Evolutionary conservation across 2,888 invertebrate species (phyloP), one percentile per base, ranked within the genome.

Genomic region (Tridacna crocea): DNA sequence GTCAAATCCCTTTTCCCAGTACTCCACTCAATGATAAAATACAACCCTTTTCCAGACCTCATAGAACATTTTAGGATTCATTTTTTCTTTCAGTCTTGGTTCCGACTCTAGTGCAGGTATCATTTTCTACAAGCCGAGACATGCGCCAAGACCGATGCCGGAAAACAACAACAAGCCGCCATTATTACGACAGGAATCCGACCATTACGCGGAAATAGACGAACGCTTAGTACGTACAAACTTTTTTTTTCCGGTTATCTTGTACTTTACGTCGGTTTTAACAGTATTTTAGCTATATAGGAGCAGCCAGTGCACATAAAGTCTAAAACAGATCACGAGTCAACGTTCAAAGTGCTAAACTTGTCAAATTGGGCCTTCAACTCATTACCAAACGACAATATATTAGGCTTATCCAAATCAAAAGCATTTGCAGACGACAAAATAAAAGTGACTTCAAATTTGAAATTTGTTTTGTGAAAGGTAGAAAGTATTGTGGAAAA

Each of bases 181-280:
- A 13, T 68, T 78, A 10, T 68, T 65, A 6, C 75, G 86, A 48
- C 83, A 86, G 46, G 83, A 82, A 48, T 86, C 86, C 2, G 77
- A 75, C 51, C 58, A 79, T 19, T 86, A 86, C 58, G 86, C 86
- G 17, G 86, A 86, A 51, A 86, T 86, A 47, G 86, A 86, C 51
- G 86, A 86, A 48, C 66, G 82, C 0, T 46, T 83, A 70, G 86
- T 86, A 76, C 73, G 79, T 75, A n/a, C 47, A 58, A 46, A 24
- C 27, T n/a, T n/a, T 48, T 0, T 66, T 15, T 24, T n/a, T 47
- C 19, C n/a, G 19, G 3, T 55, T 15, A 19, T 55, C 10, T 55
- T 15, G 55, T 55, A 11, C 10, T 55, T 55, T 55, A 19, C 55
- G 55, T 11, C 55, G 55, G 17, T 55, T 10, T 2, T 11, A 55